These are phyloP conservation scores for Spermophilus dauricus DNA, from an alignment of 2,113 vertebrate genomes.

Conservation along the genomic window DNA sequence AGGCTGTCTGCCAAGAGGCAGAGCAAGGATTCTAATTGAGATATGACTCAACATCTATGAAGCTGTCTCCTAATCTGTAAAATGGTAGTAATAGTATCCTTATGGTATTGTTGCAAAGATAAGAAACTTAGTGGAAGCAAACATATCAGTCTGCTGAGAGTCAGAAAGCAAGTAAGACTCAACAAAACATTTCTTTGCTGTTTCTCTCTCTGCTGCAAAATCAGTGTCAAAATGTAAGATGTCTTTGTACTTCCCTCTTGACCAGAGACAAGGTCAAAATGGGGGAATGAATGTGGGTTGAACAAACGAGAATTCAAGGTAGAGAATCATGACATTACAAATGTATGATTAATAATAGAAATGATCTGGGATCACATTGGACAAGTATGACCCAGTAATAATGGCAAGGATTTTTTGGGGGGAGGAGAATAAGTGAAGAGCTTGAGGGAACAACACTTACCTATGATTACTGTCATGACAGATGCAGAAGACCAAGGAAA, in stretches of 20 bases:
- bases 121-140: constrained; percentile 1
- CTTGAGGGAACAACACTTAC: neutral
- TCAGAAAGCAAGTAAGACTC: neutral
- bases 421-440: neutral
- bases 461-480: neutral
- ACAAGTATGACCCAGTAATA: neutral
- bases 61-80: neutral
- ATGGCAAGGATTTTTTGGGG: neutral
- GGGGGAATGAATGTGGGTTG: neutral
- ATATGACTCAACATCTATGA: neutral
- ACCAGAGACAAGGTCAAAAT: constrained; percentile 2
- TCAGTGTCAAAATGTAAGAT: constrained; percentile 12
- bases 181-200: neutral
- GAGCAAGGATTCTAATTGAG: constrained; percentile 59
- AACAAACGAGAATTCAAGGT: constrained; percentile 27
- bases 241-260: neutral
- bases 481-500: neutral
- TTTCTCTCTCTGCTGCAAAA: neutral
- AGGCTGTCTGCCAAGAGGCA: neutral
- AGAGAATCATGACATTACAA: neutral
- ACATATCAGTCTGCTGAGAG: neutral
- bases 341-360: neutral
- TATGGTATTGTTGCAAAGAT: neutral
- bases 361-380: neutral
- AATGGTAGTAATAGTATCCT: neutral